Percentiles rank a stretch among this genome's conserved stretches.
Conservation (phyloP, 2,888 invertebrate genomes). For the Yponomeuta evonymella region DNA sequence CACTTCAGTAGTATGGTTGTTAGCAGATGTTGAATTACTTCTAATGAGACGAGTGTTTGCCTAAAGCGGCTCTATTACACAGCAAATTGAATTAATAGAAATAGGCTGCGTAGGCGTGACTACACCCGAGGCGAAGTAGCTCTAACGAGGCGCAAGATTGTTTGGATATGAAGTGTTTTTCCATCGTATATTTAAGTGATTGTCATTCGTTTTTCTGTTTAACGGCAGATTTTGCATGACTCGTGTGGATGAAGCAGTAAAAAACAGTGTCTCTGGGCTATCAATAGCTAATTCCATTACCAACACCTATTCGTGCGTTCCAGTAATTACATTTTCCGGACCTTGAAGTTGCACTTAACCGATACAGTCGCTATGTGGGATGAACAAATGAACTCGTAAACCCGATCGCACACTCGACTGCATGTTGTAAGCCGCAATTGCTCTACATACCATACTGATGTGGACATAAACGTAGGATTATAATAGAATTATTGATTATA, state of each 20-base stretch:
- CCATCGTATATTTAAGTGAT: background rate
- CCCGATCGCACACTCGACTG: background rate
- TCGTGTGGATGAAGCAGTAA: background rate
- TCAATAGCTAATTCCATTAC: background rate
- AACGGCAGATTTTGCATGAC: background rate
- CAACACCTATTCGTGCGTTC: background rate
- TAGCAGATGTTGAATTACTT: slow-evolving; percentile 42
- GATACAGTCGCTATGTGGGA: background rate
- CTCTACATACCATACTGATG: background rate
- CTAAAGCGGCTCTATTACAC: slow-evolving; percentile 9
- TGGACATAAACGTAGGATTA: no score
- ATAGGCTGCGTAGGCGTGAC: slow-evolving; percentile 7
- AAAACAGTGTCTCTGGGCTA: background rate
- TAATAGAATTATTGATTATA: no score
- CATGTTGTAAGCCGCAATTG: background rate
- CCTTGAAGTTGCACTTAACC: background rate
- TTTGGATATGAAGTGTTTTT: background rate
- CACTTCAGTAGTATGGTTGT: slow-evolving; percentile 44
- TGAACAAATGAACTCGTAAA: background rate
- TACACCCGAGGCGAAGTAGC: background rate
- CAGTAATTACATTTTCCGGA: background rate
- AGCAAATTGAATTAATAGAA: slow-evolving; percentile 9
- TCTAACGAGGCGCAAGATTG: slow-evolving; percentile 1
- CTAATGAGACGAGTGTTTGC: slow-evolving; percentile 46
- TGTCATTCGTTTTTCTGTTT: background rate